Conservation (phyloP, 2,888 invertebrate genomes). For the Dicyrtomina minuta region DNA sequence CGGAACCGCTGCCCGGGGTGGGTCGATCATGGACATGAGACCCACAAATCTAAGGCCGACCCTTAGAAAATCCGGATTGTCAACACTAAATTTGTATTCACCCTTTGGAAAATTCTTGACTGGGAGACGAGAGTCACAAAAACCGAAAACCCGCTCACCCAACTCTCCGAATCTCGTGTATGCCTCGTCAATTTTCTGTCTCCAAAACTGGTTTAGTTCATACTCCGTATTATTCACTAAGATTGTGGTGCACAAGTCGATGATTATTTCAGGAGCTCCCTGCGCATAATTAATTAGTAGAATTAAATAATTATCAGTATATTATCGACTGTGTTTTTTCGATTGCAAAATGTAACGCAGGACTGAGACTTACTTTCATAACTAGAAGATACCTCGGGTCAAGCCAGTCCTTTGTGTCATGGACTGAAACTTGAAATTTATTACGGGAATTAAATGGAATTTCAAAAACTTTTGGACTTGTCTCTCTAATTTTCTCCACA, state of each 20-base stretch:
- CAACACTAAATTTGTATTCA: slow-evolving; percentile 62
- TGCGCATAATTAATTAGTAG: too few relatives aligned
- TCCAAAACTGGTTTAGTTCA: slow-evolving; percentile 60
- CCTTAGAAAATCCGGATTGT: slow-evolving; percentile 68
- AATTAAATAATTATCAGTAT: too few relatives aligned
- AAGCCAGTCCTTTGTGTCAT: slow-evolving; percentile 57
- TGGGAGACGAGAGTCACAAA: slow-evolving; percentile 91
- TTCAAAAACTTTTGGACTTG: slow-evolving; percentile 46
- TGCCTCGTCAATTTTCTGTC: slow-evolving; percentile 64
- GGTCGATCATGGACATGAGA: slow-evolving; percentile 70
- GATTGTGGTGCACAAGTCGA: slow-evolving; percentile 67
- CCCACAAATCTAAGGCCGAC: slow-evolving; percentile 66
- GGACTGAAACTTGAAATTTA: slow-evolving; percentile 51
- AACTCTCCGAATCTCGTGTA: slow-evolving; percentile 78
- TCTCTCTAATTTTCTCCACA: slow-evolving; percentile 68
- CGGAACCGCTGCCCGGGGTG: slow-evolving; percentile 58
- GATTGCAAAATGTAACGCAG: background rate
- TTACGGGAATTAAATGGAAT: slow-evolving; percentile 50
- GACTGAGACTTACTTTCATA: slow-evolving; percentile 66
- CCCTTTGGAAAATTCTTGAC: slow-evolving; percentile 65
- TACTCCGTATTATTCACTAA: slow-evolving; percentile 61
- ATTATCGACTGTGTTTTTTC: too few relatives aligned
- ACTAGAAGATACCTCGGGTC: slow-evolving; percentile 64
- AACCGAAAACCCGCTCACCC: slow-evolving; percentile 81
- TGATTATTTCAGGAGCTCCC: slow-evolving; percentile 71